Base-by-base conservation (phyloP, 2,797 vertebrate species). In the Morelia viridis region DNA sequence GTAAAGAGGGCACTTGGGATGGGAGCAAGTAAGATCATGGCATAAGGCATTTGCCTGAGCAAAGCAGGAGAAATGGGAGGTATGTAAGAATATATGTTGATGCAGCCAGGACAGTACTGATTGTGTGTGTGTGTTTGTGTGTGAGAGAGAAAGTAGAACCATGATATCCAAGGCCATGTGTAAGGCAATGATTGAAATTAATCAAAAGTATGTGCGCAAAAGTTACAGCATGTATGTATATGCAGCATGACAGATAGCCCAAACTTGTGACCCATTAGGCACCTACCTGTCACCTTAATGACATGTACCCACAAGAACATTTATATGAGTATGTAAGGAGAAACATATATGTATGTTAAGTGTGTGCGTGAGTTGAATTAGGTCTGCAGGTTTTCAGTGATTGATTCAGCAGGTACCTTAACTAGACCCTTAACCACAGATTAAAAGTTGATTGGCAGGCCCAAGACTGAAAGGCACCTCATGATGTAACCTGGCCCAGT, bases 311-410 rank as follows among this genome's bases (percentile, higher is more conserved):
- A 56, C 56, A 60, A 85, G 28, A 60, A 17, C 13, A 10, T 65
- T 53, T 12, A 85, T 71, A 9, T 92, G 80, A 26, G 62, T 50
- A 84, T 58, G 19, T 60, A 90, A 87, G 65, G 53, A 87, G 64
- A 86, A 80, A 90, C 41, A 53, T 46, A 41, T 24, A 65, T 58
- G 53, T 50, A 56, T 65, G 76, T n/a, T n/a, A 24, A 58, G 50
- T 68, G 19, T 9, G 53, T 91, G 86, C 35, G 31, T n/a, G 56
- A 68, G 64, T 76, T 83, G 87, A 88, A 88, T 90, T 84, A 88
- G 50, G 31, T 83, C 26, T 68, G 85, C 12, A 13, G 24, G 68
- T n/a, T 61, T 89, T 58, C 17, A 85, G 76, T 41, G 11, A 80
- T 64, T 58, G 53, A 57, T 64, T 87, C n/a, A 53, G 60, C 50